These are phyloP conservation scores for Catharus ustulatus DNA, from an alignment of 2,797 vertebrate genomes.

Conservation along the genomic window DNA sequence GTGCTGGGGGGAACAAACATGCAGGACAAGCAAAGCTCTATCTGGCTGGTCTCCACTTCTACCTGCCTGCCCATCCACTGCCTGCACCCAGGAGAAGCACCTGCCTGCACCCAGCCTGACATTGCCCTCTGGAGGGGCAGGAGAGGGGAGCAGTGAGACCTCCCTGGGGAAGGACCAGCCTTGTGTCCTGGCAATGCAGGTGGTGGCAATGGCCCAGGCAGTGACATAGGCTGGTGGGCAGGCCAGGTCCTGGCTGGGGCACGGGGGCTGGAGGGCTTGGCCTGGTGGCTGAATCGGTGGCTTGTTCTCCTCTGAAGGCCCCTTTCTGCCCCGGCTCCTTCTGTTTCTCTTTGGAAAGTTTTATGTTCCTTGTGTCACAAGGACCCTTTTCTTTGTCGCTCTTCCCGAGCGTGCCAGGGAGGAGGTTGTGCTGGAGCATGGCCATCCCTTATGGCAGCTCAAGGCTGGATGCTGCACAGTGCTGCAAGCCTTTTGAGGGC, in stretches of 20 bases:
- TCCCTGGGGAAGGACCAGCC: neutral
- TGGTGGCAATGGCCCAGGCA: neutral
- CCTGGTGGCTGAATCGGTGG: neutral
- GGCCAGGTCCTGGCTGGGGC: neutral
- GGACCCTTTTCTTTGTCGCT: conserved; percentile 50
- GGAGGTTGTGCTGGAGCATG: neutral
- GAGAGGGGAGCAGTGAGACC: neutral
- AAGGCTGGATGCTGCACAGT: neutral
- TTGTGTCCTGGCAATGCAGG: fast-evolving
- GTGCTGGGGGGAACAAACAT: neutral
- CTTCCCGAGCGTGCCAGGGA: neutral
- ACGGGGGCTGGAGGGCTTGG: neutral
- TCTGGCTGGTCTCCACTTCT: neutral
- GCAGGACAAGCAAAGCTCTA: neutral
- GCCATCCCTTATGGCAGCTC: neutral
- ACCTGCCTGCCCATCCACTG: neutral
- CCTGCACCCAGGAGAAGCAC: neutral
- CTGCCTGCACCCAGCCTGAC: neutral
- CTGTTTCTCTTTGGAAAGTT: conserved; percentile 64
- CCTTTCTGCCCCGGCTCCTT: neutral
- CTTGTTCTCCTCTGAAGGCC: conserved; percentile 43
- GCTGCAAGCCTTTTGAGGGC: neutral
- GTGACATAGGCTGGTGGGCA: neutral
- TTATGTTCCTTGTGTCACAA: conserved; percentile 51
- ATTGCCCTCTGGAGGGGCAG: fast-evolving